Evolutionary conservation across 1,140 invertebrate genomes (phyloP), one percentile per base, ranked within the genome.

Genomic region (Pseudomyrmex gracilis): DNA sequence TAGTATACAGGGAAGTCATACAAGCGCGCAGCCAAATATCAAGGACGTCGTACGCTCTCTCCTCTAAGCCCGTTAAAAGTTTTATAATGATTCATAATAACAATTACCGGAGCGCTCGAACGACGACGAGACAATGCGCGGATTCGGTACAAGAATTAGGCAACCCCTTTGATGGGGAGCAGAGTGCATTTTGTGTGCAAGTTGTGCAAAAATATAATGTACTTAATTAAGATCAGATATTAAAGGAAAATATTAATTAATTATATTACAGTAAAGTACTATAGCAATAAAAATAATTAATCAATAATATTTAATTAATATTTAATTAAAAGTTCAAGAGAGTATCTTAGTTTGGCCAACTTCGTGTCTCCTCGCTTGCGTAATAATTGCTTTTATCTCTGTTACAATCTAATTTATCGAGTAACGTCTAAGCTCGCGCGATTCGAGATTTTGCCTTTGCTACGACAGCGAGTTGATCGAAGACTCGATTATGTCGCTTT

Each of bases 1-100:
- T 43, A 24, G 57, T 61, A 51, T 24, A 34, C 34, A 34, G 53
- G 24, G 12, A 51, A 73, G 12, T 77, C 51, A 22, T 67, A 77
- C 73, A 66, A 67, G 55, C 47, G 20, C 22, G 71, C 66, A 80
- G 20, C 43, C 45, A 49, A 67, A 55, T 55, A 68, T 55, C 10
- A 55, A 45, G n/a, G 60, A 20, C 22, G 15, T 24, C 51, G 45
- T 12, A 17, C 10, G 34, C 53, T 45, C 51, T 15, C 34, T 57
- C 24, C 20, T 22, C 17, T 13, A 22, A 20, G 10, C 45, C n/a
- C 7, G 10, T 68, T 34, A 68, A 77, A 77, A 57, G 34, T 77
- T 77, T 10, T 17, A 17, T 57, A 68, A 77, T 68, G 51, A 77
- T 77, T 51, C 47, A 20, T 13, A 68, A 68, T 77, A 77, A 77